phyloP scores from a whole-genome alignment of 2,113 vertebrate genomes.

The Etia nguti region DNA sequence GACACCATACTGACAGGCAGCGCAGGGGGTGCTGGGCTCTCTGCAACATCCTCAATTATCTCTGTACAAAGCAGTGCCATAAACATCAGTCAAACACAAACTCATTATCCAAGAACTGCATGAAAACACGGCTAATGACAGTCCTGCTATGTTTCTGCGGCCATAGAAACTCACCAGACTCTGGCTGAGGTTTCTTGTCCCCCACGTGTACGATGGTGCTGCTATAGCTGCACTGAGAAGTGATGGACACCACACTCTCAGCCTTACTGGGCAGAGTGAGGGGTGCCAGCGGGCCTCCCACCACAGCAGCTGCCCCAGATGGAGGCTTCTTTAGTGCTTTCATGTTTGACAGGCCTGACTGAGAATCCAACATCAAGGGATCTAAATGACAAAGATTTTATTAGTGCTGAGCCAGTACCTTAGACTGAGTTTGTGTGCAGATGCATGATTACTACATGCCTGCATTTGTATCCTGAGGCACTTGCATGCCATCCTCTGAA shows the following conservation, averaged over 20 bases:
- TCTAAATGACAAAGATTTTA: not conserved
- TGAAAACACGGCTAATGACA: not conserved
- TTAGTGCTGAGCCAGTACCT: not conserved
- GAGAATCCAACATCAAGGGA: conserved; percentile 43
- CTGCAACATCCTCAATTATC: conserved; percentile 81
- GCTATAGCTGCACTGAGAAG: conserved; percentile 95
- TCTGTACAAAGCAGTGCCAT: conserved; percentile 62
- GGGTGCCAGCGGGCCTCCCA: conserved; percentile 72
- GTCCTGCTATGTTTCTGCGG: not conserved
- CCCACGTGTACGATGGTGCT: conserved; percentile 97
- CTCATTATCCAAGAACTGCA: not conserved
- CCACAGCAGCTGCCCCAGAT: conserved; percentile 60
- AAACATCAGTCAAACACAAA: not conserved
- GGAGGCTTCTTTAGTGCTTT: conserved; percentile 70
- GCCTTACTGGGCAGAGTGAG: conserved; percentile 84
- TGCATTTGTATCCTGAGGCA: conserved; percentile 47
- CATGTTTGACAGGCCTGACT: conserved; percentile 68
- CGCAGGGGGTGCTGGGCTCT: conserved; percentile 55
- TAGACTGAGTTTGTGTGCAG: not conserved
- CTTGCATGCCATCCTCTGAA: conserved; percentile 57
- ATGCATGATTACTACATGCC: conserved; percentile 56
- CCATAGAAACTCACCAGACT: conserved; percentile 75
- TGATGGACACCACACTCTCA: conserved; percentile 89
- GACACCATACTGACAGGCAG: conserved; percentile 56
- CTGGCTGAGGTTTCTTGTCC: conserved; percentile 89